phyloP scores from a whole-genome alignment of 2,113 vertebrate genomes.

The Nymphicus hollandicus region DNA sequence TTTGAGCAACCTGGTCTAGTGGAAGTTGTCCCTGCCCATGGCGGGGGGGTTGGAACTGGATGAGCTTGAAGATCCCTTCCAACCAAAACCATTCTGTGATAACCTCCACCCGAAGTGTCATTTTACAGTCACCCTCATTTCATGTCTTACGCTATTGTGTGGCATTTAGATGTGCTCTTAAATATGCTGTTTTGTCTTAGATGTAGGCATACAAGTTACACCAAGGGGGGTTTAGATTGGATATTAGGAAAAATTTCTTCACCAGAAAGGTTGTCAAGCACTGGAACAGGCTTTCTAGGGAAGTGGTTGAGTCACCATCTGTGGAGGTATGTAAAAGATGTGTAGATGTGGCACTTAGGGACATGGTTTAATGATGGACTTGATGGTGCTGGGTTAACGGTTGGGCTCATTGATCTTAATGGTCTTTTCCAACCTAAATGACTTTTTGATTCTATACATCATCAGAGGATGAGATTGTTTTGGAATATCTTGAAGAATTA shows the following conservation, averaged over 20 bases:
- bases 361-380: not conserved
- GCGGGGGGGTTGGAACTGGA: not conserved
- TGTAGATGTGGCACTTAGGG: not conserved
- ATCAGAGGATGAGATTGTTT: not conserved
- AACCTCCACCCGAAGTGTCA: not conserved
- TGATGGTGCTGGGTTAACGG: not conserved
- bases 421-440: not conserved
- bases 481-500: not conserved
- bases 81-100: not conserved
- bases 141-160: not conserved
- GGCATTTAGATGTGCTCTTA: not conserved
- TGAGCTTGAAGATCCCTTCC: not conserved
- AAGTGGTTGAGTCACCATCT: not conserved
- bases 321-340: not conserved
- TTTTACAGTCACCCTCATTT: not conserved
- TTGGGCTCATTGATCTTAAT: not conserved
- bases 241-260: not conserved
- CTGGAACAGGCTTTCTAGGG: not conserved
- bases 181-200: not conserved
- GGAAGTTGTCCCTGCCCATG: not conserved
- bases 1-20: not conserved
- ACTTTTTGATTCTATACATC: not conserved
- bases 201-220: not conserved
- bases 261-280: not conserved
- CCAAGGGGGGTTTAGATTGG: not conserved